Evolutionary conservation across 2,888 invertebrate genomes (phyloP).

Genomic region (Dusona sp.): DNA sequence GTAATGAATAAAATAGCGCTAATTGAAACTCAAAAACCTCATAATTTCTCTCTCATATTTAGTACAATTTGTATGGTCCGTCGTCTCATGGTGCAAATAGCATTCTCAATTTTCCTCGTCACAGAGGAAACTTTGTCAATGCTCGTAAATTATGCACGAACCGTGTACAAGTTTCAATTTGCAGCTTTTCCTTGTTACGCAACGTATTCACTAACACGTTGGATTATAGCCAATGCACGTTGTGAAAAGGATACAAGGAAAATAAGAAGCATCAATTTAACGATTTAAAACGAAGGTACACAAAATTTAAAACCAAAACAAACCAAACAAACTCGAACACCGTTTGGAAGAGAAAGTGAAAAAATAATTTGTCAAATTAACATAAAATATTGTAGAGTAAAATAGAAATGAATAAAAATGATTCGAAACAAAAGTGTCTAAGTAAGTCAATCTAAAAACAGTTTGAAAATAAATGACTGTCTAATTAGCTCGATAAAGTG

Average conservation of each 20-base stretch:
- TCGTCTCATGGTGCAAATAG: not conserved
- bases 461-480: not conserved
- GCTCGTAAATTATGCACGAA: not conserved
- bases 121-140: constrained; percentile 14
- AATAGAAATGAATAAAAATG: not conserved
- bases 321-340: no score
- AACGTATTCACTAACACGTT: constrained; percentile 1
- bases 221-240: not conserved
- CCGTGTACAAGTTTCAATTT: not conserved
- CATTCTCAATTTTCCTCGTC: constrained; percentile 4
- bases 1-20: not conserved
- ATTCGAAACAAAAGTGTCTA: not conserved
- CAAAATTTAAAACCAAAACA: not conserved
- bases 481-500: not conserved
- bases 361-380: not conserved
- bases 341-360: not conserved
- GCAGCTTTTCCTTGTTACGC: constrained; percentile 10
- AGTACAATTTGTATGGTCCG: not conserved
- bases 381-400: not conserved
- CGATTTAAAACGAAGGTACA: not conserved
- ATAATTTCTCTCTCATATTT: not conserved
- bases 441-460: not conserved
- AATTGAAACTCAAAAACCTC: constrained; percentile 5
- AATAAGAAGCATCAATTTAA: not conserved
- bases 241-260: not conserved